Evolutionary conservation across 2,888 invertebrate genomes (phyloP), one percentile per base, ranked within the genome.

Genomic region (Yponomeuta sedellus): DNA sequence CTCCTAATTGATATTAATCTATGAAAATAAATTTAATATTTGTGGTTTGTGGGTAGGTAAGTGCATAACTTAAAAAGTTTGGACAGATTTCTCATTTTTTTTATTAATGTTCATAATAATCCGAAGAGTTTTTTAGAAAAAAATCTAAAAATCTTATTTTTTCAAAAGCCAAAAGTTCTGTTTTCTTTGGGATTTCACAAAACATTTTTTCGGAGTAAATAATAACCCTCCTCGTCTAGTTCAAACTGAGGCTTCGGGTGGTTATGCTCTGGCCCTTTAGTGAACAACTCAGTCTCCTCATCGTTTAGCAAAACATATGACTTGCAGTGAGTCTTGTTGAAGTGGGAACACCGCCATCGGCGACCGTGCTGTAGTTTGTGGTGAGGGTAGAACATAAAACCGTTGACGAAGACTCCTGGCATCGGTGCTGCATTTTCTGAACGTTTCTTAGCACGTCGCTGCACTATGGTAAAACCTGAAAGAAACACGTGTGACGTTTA

Each of bases 321-420:
- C 39, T 64, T 70, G 68, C 71, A 70, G 66, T 16, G 10, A 20
- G 3, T 19, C 10, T 66, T 67, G 61, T 69, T 71, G 66, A 68
- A 72, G 19, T 66, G 69, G 19, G 69, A 69, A 28, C 71, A 71
- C 28, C 71, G 69, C 68, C 71, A 70, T 40, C 72, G 40, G 64
- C 66, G 65, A 19, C 73, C 73, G 39, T 69, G 64, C 58, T 58
- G 64, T 64, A 71, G 56, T 11, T 59, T 61, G 39, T 67, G 70
- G 28, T 71, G 71, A 16, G 62, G 64, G 64, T 70, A 69, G 67
- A 65, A 71, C 71, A 70, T 71, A 66, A 66, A 67, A 5, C 70
- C 70, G n/a, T 52, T 44, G 63, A 64, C 68, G 63, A 71, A 70
- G 20, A 67, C 61, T 16, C 69, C 34, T 5, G 34, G 34, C 34